phyloP scores from a whole-genome alignment of 2,113 vertebrate species.

The Cebidichthys violaceus region DNA sequence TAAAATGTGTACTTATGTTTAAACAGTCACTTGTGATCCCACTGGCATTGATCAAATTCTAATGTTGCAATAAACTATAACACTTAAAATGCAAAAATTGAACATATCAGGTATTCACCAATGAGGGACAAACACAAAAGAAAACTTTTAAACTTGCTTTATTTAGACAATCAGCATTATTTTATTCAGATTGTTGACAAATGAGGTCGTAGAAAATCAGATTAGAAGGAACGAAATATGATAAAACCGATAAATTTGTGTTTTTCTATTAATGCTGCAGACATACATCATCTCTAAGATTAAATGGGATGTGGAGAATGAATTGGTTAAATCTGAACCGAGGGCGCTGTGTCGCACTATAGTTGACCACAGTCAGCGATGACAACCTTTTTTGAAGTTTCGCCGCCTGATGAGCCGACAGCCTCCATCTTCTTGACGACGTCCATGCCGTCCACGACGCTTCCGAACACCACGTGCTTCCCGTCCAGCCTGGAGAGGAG shows the following conservation, averaged over 20 bases:
- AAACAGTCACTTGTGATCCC: too few relatives aligned
- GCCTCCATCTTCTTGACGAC: constrained; percentile 86
- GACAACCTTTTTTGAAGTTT: constrained; percentile 67
- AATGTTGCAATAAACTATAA: too few relatives aligned
- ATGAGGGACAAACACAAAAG: too few relatives aligned
- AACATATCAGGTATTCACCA: not conserved
- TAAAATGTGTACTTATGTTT: not conserved
- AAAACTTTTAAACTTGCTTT: not conserved
- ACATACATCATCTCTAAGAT: too few relatives aligned
- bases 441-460: constrained; percentile 85
- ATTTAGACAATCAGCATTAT: not conserved
- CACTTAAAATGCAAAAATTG: too few relatives aligned
- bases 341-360: not conserved
- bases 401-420: too few relatives aligned
- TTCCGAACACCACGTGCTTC: constrained; percentile 94
- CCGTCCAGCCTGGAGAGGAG: constrained; percentile 89
- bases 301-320: not conserved
- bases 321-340: not conserved
- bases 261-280: too few relatives aligned
- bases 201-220: not conserved
- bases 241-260: not conserved
- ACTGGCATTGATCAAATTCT: too few relatives aligned
- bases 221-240: not conserved
- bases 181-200: not conserved
- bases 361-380: constrained; percentile 87